phyloP scores from a whole-genome alignment of 2,797 vertebrate genomes.

The Tamandua tetradactyla region DNA sequence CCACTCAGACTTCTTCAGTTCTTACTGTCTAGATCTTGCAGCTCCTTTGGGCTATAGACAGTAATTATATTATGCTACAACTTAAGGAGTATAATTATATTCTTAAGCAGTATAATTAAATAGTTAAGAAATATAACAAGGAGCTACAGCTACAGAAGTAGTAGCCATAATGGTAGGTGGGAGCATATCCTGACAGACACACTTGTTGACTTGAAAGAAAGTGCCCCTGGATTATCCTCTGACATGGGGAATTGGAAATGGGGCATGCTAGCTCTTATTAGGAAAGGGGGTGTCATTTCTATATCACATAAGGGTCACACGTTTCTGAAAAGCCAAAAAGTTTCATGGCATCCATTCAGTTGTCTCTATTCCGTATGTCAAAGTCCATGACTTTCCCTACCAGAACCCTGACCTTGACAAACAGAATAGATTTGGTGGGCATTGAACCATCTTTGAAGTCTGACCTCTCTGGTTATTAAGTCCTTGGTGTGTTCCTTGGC shows the following conservation, averaged over 20 bases:
- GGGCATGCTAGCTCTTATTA: too few species aligned
- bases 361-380: not conserved
- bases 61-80: not conserved
- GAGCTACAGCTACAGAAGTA: not conserved
- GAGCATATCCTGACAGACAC: not conserved
- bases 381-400: not conserved
- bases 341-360: not conserved
- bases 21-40: not conserved
- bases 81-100: not conserved
- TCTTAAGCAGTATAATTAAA: too few species aligned
- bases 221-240: not conserved
- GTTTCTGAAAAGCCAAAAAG: not conserved
- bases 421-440: not conserved
- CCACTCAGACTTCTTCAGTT: not conserved
- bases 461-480: not conserved
- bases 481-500: not conserved
- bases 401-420: not conserved
- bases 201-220: not conserved
- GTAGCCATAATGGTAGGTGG: not conserved
- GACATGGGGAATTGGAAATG: too few species aligned
- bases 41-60: not conserved
- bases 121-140: too few species aligned
- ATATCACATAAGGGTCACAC: not conserved
- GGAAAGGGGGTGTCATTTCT: not conserved
- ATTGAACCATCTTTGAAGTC: not conserved